Conservation (phyloP, 2,113 vertebrate species). For the Tetraodon nigroviridis region DNA sequence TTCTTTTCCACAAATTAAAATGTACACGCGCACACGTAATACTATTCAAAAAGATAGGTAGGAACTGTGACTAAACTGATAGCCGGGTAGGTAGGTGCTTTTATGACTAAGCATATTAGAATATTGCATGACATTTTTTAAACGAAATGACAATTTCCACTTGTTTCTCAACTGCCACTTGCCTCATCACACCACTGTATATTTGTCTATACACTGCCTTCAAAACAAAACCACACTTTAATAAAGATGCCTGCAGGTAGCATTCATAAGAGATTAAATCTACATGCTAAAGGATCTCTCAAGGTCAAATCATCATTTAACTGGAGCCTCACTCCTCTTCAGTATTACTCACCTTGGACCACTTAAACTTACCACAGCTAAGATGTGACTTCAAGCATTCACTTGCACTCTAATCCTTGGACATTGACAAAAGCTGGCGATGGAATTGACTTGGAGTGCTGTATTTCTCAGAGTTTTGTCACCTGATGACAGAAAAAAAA, state of each 20-base stretch:
- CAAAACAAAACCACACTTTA: conserved; percentile 44
- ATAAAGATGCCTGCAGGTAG: conserved; percentile 52
- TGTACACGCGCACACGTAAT: conserved; percentile 18
- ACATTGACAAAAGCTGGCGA: conserved; percentile 42
- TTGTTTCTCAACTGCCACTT: conserved; percentile 62
- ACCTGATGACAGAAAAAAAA: conserved; percentile 46
- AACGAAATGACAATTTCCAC: conserved; percentile 54
- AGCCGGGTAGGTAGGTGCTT: conserved; percentile 49
- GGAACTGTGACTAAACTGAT: conserved; percentile 58
- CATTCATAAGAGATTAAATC: conserved; percentile 35
- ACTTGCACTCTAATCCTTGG: conserved; percentile 31
- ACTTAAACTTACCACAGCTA: conserved; percentile 46
- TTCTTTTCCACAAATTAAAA: conserved; percentile 44
- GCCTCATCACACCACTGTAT: conserved; percentile 61
- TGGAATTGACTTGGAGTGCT: conserved; percentile 27
- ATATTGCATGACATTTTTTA: conserved; percentile 66
- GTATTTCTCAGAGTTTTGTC: conserved; percentile 41
- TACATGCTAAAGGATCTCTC: conserved; percentile 41
- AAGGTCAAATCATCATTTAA: conserved; percentile 26
- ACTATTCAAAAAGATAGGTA: conserved; percentile 47
- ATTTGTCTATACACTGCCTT: conserved; percentile 66
- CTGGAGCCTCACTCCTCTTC: conserved; percentile 24
- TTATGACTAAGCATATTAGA: conserved; percentile 55
- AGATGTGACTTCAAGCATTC: conserved; percentile 42
- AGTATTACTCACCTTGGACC: conserved; percentile 59